Percentiles rank a stretch among this genome's conserved stretches.
phyloP scores from a whole-genome alignment of 2,797 vertebrate species.

The Anomalospiza imberbis region DNA sequence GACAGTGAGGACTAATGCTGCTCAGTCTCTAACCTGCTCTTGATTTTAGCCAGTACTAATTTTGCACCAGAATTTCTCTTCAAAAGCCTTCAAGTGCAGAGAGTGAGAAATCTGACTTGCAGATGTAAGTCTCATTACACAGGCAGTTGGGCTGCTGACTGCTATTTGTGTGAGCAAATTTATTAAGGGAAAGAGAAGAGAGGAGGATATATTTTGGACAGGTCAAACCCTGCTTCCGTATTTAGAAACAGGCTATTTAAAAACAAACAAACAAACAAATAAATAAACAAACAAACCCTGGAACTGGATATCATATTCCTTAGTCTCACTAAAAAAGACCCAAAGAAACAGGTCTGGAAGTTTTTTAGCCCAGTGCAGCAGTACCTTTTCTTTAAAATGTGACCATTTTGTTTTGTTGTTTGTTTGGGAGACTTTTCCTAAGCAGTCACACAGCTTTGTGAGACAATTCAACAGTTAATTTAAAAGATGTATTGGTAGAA shows the following conservation, averaged over 20 bases:
- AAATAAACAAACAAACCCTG: background rate
- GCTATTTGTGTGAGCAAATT: constrained; percentile 36
- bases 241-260: constrained; percentile 40
- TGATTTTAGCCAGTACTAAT: background rate
- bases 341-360: background rate
- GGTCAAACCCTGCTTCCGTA: background rate
- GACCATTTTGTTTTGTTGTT: background rate
- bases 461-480: constrained; percentile 50
- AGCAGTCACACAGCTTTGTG: background rate
- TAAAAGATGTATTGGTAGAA: constrained; percentile 20
- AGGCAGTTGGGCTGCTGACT: constrained; percentile 20
- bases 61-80: background rate
- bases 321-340: background rate
- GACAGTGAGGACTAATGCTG: background rate
- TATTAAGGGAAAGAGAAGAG: constrained; percentile 29
- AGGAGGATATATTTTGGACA: constrained; percentile 12
- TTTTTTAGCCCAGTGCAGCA: background rate
- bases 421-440: background rate
- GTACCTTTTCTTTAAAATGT: background rate
- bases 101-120: constrained; percentile 19
- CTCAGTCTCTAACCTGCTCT: background rate
- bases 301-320: background rate
- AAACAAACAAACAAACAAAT: background rate
- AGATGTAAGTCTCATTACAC: constrained; percentile 25
- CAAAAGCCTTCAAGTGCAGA: background rate